Evolutionary conservation across 2,797 vertebrate species (phyloP), one percentile per base, ranked within the genome.

Genomic region (Gadopsis marmoratus): DNA sequence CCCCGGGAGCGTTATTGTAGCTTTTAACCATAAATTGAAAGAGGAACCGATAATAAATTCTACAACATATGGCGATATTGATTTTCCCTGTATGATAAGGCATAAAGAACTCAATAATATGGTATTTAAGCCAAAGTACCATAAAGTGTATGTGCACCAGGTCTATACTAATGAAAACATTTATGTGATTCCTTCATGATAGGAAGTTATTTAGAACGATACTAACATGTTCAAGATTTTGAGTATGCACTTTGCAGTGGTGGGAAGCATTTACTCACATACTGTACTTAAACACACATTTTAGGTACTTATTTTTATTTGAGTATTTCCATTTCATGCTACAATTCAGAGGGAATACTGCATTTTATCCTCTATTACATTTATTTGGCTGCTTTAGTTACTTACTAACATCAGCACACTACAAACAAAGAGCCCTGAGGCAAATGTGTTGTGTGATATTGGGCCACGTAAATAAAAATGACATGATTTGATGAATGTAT

Each of bases 1-100:
- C 19, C 37, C 69, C 67, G 17, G 45, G 63, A 74, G 61, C 4
- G n/a, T 72, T 65, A 58, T 61, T 60, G 14, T 5, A 23, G 63
- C 73, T 82, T 82, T 79, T 58, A 75, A 67, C 58, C 62, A 66
- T 60, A 64, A 64, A 79, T 14, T 79, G 48, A 73, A 82, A 64
- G 33, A 61, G 35, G 37, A 68, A 33, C 11, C 3, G 50, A 53
- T 79, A 71, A 82, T 84, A 50, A 69, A 68, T 78, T 78, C 64
- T 17, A 47, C 1, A 43, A n/a, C 51, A 65, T 0, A 79, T 35
- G 33, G 53, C 17, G 29, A 8, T 73, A 92, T 86, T 73, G 88
- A 90, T 86, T 84, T 60, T 56, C 29, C 55, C 26, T 62, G 17
- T 39, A 26, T 70, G 47, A 74, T 12, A 47, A 56, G 50, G 29